A percentile compares a stretch with the other conserved stretches of the same genome.
Conservation (phyloP, 2,888 invertebrate species). For the Branchellion lobata region DNA sequence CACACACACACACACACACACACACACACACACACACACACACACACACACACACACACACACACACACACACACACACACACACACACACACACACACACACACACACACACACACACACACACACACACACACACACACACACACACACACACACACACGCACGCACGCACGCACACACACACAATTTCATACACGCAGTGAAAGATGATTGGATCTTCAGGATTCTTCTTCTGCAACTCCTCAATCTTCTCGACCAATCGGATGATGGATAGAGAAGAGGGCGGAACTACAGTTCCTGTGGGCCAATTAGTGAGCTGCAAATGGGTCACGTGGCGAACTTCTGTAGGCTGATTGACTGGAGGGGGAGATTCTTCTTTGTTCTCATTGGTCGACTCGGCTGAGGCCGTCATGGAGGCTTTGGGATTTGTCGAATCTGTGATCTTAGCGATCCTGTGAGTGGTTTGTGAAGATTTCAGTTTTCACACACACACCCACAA, state of each 20-base stretch:
- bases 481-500: no score
- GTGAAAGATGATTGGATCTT: constrained; percentile 51
- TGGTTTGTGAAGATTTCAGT: no score
- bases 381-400: not conserved
- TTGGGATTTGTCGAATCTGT: no score
- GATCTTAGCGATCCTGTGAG: no score
- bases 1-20: no score
- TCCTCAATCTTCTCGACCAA: constrained; percentile 50
- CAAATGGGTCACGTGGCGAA: constrained; percentile 49
- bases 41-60: no score
- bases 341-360: constrained; percentile 25
- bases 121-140: constrained; percentile 8
- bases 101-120: not conserved
- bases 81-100: not conserved
- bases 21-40: no score
- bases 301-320: constrained; percentile 50
- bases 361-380: not conserved
- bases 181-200: constrained; percentile 50
- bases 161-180: not conserved
- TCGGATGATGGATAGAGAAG: constrained; percentile 46
- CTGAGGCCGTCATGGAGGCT: no score
- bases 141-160: not conserved
- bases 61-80: no score
- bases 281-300: constrained; percentile 39
- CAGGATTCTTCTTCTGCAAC: constrained; percentile 51